A percentile compares a stretch with the other conserved stretches of the same genome.
Evolutionary conservation across 2,888 invertebrate genomes (phyloP).

Genomic region (Dryomyza anilis): DNA sequence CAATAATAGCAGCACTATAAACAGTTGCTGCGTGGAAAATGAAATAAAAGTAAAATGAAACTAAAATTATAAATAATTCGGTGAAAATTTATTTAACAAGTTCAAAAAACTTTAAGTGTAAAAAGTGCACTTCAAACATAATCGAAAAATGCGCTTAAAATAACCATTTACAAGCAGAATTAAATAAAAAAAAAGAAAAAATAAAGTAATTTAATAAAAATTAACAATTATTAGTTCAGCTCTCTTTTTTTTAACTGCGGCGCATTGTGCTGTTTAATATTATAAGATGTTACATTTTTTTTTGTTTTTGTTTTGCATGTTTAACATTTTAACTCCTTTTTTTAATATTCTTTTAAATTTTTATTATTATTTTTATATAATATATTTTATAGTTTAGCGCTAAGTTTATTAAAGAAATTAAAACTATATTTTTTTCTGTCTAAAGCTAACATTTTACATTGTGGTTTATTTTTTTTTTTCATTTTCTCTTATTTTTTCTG

Average conservation of each 20-base stretch:
- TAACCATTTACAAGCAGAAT: neutral
- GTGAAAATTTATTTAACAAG: neutral
- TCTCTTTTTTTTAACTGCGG: too few relatives aligned
- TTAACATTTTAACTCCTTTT: slow-evolving; percentile 18
- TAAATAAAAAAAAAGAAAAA: neutral
- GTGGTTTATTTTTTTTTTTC: neutral
- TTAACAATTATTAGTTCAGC: too few relatives aligned
- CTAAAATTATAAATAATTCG: too few relatives aligned
- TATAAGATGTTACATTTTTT: too few relatives aligned
- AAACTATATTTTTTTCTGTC: slow-evolving; percentile 20
- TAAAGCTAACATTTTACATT: slow-evolving; percentile 16
- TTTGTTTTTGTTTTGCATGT: slow-evolving; percentile 2
- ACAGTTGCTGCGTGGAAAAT: too few relatives aligned
- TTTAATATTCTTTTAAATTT: slow-evolving; percentile 24
- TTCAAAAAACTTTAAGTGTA: slow-evolving; percentile 23
- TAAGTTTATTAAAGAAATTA: slow-evolving; percentile 7
- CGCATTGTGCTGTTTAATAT: too few relatives aligned
- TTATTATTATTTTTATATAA: slow-evolving; percentile 21
- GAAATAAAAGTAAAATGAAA: too few relatives aligned
- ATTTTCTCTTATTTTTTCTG: slow-evolving; percentile 4
- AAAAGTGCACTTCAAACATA: slow-evolving; percentile 24
- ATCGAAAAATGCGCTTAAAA: neutral
- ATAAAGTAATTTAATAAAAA: too few relatives aligned
- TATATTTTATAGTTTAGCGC: slow-evolving; percentile 5
- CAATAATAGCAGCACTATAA: too few relatives aligned